These are phyloP conservation scores for Phainopepla nitens DNA, from an alignment of 2,113 vertebrate genomes.

Conservation along the genomic window DNA sequence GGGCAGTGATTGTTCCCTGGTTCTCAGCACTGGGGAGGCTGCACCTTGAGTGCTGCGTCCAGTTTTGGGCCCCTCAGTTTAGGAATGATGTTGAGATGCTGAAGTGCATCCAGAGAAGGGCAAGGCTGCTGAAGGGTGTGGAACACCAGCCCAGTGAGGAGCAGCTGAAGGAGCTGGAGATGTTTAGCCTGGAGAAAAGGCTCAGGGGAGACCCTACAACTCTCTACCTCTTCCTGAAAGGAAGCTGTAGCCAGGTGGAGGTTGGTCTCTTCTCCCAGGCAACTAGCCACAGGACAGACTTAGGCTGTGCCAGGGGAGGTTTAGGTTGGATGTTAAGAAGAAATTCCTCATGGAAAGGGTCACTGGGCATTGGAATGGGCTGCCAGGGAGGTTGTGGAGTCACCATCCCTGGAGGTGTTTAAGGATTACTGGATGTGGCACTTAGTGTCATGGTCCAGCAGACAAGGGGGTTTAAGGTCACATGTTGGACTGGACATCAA, in stretches of 20 bases:
- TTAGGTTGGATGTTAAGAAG: not conserved
- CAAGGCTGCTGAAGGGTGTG: not conserved
- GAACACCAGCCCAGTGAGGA: not conserved
- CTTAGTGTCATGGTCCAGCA: not conserved
- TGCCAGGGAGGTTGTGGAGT: no score
- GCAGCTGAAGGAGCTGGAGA: not conserved
- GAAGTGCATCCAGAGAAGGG: not conserved
- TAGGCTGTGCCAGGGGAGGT: not conserved
- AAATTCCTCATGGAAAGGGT: not conserved
- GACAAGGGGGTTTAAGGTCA: not conserved
- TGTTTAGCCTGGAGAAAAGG: not conserved
- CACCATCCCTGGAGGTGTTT: not conserved
- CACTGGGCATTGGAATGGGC: not conserved
- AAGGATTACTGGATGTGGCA: not conserved
- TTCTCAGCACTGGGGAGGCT: not conserved
- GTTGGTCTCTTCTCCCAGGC: not conserved
- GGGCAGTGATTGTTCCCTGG: not conserved
- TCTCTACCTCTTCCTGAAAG: not conserved
- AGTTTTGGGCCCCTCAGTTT: not conserved
- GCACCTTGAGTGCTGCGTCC: not conserved
- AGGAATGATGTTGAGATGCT: not conserved
- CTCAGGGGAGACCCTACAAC: not conserved
- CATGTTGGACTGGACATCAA: not conserved
- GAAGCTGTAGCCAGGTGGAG: not conserved
- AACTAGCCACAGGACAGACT: not conserved